These are phyloP conservation scores for Dipodomys merriami DNA, from an alignment of 2,113 vertebrate species.

Conservation along the genomic window DNA sequence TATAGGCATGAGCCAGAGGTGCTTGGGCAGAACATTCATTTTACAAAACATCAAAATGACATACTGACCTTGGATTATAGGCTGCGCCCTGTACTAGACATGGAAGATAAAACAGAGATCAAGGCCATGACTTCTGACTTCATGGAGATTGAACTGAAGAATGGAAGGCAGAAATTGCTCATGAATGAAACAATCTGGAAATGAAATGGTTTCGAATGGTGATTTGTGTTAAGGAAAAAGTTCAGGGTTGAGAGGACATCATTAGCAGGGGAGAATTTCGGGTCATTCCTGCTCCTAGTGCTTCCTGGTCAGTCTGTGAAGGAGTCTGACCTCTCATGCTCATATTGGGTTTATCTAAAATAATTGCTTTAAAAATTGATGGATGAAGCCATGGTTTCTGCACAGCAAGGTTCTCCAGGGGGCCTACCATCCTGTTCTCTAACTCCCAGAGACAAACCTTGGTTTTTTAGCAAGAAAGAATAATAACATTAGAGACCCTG, in stretches of 20 bases:
- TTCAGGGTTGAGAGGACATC: background rate
- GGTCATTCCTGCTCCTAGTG: too few species aligned
- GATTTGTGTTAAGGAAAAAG: background rate
- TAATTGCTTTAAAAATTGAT: background rate
- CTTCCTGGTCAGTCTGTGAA: background rate
- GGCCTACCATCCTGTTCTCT: background rate
- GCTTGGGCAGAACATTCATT: too few species aligned
- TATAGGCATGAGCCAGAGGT: too few species aligned
- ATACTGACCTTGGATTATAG: background rate
- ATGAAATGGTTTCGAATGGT: background rate
- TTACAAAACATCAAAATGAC: background rate
- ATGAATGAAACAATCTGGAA: background rate
- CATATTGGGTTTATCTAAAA: background rate
- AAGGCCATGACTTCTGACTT: background rate
- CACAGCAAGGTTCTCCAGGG: slow-evolving; percentile 6
- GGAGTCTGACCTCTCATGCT: background rate
- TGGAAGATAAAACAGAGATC: background rate
- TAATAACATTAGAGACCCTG: background rate
- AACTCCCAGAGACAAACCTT: background rate
- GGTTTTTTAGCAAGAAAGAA: background rate
- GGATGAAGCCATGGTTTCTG: background rate
- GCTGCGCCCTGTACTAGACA: background rate
- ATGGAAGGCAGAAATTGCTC: background rate
- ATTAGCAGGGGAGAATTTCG: background rate
- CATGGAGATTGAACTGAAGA: background rate